Conservation (phyloP, 2,797 vertebrate genomes). For the Acanthopagrus latus region DNA sequence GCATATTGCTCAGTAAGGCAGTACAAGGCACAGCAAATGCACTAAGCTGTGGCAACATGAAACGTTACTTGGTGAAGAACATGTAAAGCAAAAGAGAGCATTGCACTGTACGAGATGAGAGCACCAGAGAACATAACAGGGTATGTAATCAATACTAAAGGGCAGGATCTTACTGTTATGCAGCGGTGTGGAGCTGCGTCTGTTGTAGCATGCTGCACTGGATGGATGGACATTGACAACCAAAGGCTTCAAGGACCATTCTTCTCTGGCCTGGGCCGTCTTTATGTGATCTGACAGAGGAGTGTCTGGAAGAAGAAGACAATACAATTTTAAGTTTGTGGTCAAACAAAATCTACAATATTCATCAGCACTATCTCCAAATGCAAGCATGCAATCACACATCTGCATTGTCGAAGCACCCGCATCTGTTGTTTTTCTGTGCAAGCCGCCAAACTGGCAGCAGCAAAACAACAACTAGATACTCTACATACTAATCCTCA, state of each 20-base stretch:
- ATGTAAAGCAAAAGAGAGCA: neutral
- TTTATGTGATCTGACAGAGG: constrained; percentile 83
- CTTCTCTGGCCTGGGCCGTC: constrained; percentile 80
- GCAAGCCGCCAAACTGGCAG: neutral
- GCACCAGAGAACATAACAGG: neutral
- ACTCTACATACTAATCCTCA: neutral
- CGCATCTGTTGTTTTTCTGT: neutral
- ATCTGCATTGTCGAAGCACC: neutral
- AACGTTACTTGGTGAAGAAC: neutral
- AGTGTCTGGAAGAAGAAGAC: constrained; percentile 68
- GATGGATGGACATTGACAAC: constrained; percentile 55
- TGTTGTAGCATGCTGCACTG: constrained; percentile 43
- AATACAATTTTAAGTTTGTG: neutral
- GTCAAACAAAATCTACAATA: constrained; percentile 7
- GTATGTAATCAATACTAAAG: constrained; percentile 11
- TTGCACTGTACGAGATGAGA: neutral
- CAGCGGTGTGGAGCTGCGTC: constrained; percentile 60
- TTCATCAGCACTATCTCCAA: neutral
- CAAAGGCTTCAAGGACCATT: constrained; percentile 85
- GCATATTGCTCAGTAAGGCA: neutral
- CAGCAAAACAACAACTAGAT: neutral
- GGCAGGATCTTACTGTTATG: constrained; percentile 71
- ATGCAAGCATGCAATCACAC: neutral
- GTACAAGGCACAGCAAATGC: no score
- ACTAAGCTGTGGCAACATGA: neutral